Percentiles rank a stretch among this genome's conserved stretches.
Conservation (phyloP, 2,888 invertebrate genomes). For the Epiperipatus broadwayi region DNA sequence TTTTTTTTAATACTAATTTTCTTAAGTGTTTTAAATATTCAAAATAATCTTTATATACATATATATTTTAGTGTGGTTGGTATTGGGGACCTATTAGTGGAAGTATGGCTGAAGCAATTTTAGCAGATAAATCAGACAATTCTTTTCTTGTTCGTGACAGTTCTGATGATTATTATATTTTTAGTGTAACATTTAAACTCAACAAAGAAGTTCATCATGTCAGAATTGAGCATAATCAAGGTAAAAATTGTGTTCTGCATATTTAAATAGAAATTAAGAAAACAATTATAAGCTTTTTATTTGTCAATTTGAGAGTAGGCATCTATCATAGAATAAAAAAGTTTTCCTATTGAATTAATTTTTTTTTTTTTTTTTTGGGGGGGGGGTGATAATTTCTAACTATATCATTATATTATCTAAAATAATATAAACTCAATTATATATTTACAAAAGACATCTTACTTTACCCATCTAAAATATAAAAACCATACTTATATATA, state of each 20-base stretch:
- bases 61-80: slow-evolving; percentile 56
- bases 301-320: background rate
- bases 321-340: background rate
- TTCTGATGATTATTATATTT: slow-evolving; percentile 84
- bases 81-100: slow-evolving; percentile 86
- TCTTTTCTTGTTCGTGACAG: slow-evolving; percentile 83
- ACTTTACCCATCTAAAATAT: no score
- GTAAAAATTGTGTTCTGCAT: slow-evolving; percentile 33
- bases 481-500: no score
- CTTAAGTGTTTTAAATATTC: slow-evolving; percentile 18
- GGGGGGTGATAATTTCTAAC: no score
- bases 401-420: no score
- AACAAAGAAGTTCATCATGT: slow-evolving; percentile 75
- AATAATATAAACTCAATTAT: no score
- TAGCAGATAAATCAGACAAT: slow-evolving; percentile 76
- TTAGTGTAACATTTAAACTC: slow-evolving; percentile 75
- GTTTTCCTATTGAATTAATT: background rate
- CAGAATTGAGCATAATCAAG: slow-evolving; percentile 83
- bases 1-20: slow-evolving; percentile 23
- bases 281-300: background rate
- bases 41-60: no score
- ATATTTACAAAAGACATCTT: no score
- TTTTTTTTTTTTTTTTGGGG: no score
- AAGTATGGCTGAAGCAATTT: slow-evolving; percentile 71
- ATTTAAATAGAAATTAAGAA: slow-evolving; percentile 7